Conservation (phyloP, 1,140 invertebrate species). For the Drosophila grimshawi region DNA sequence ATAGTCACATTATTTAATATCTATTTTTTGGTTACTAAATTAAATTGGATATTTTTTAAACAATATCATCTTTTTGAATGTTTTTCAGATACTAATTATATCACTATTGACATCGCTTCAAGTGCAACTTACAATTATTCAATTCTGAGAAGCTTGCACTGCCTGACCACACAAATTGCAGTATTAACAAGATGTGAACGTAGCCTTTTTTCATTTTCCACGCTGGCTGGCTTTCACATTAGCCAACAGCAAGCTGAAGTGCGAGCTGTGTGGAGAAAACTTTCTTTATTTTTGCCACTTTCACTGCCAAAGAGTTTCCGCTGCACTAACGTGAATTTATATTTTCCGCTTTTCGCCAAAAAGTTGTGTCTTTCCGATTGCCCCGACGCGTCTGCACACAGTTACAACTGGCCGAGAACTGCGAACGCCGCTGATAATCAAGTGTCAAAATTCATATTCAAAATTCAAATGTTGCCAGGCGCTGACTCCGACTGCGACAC, state of each 20-base stretch:
- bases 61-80: too few species aligned
- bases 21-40: too few species aligned
- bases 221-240: conserved; percentile 31
- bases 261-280: conserved; percentile 36
- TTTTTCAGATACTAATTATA: background rate
- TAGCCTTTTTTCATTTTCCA: conserved; percentile 51
- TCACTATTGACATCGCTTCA: background rate
- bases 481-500: conserved; percentile 5
- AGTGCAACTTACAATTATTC: conserved; percentile 67
- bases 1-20: too few species aligned
- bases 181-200: conserved; percentile 38
- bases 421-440: conserved; percentile 75
- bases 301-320: conserved; percentile 71
- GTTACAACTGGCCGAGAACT: conserved; percentile 72
- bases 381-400: conserved; percentile 65
- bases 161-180: conserved; percentile 44
- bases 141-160: conserved; percentile 60
- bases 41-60: too few species aligned
- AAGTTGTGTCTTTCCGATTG: conserved; percentile 30
- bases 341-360: conserved; percentile 37
- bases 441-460: conserved; percentile 82
- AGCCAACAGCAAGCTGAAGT: conserved; percentile 34
- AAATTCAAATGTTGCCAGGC: conserved; percentile 76
- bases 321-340: conserved; percentile 52
- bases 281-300: conserved; percentile 53